Conservation (phyloP, 2,113 vertebrate genomes). For the Mobula hypostoma region DNA sequence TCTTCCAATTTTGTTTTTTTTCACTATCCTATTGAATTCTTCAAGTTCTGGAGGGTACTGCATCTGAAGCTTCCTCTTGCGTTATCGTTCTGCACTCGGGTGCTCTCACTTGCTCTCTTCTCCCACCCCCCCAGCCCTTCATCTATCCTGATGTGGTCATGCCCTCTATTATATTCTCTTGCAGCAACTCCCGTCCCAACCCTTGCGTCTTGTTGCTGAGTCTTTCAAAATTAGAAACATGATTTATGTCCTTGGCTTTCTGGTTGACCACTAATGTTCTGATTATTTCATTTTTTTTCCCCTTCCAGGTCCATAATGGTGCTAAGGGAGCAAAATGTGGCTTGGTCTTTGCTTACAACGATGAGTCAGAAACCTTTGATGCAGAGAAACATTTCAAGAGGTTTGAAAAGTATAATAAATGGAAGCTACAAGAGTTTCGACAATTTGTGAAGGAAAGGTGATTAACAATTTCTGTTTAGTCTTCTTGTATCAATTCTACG, state of each 20-base stretch:
- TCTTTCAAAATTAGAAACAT: neutral
- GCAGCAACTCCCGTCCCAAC: neutral
- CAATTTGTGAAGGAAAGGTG: slow-evolving; percentile 82
- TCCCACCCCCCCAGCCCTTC: neutral
- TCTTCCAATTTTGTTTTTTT: neutral
- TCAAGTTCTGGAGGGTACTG: too few species aligned
- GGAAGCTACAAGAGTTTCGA: slow-evolving; percentile 79
- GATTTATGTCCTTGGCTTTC: neutral
- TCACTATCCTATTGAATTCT: neutral
- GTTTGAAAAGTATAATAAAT: slow-evolving; percentile 78
- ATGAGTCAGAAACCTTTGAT: slow-evolving; percentile 65
- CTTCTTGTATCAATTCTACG: neutral
- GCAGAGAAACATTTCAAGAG: slow-evolving; percentile 86
- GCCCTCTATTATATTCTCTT: neutral
- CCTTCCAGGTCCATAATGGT: slow-evolving; percentile 77
- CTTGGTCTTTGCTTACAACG: slow-evolving; percentile 82
- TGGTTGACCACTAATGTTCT: too few species aligned
- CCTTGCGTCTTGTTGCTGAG: neutral
- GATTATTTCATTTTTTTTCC: neutral
- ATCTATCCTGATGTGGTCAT: neutral
- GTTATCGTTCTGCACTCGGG: too few species aligned
- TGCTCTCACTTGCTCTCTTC: neutral
- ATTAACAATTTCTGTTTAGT: neutral
- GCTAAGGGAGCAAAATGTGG: slow-evolving; percentile 92
- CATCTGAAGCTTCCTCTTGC: neutral